Base-by-base conservation (phyloP, 2,888 invertebrate species). In the Fragum sueziense region DNA sequence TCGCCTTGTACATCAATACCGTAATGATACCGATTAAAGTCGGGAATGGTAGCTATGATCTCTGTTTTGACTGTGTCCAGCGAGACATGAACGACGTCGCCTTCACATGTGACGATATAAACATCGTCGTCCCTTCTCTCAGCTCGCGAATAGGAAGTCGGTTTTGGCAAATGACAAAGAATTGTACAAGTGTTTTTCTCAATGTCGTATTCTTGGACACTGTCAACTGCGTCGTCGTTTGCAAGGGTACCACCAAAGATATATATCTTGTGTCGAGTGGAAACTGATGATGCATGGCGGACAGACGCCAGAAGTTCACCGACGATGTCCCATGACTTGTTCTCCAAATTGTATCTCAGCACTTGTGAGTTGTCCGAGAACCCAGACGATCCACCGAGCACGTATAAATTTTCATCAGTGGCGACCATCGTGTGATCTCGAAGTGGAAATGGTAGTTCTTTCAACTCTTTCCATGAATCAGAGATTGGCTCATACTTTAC, bases 261-360 rank as follows among this genome's bases (percentile, higher is more conserved):
- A 54, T 78, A 81, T 41, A 81, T 74, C 57, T 71, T 75, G 31
- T 72, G 65, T 33, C 72, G 37, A 25, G 75, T 29, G 31, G 29
- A 57, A 31, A 73, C 75, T 11, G 81, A 75, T 25, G 81, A 81
- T 27, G 81, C 81, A 47, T 69, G n/a, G 22, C 67, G 34, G 9
- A 81, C 77, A 27, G 77, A 69, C 17, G 75, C 77, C 20, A 81
- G n/a, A 9, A 81, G 54, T 31, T 81, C 74, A 2, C 81, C 81
- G n/a, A 37, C 65, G 17, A 65, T 57, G n/a, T 33, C 47, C 81
- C 81, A 81, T 14, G 68, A 33, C 54, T 78, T 37, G 9, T 62
- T 47, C 17, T 74, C 57, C 11, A 72, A 34, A 27, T 27, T 62
- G 72, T 78, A 81, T 61, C 57, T 61, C 14, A 74, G 65, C 2